Conservation (phyloP, 30 jellyfish, hydroid and myxozoan species). For the Aurelia aurita complex sp. Pacific region DNA sequence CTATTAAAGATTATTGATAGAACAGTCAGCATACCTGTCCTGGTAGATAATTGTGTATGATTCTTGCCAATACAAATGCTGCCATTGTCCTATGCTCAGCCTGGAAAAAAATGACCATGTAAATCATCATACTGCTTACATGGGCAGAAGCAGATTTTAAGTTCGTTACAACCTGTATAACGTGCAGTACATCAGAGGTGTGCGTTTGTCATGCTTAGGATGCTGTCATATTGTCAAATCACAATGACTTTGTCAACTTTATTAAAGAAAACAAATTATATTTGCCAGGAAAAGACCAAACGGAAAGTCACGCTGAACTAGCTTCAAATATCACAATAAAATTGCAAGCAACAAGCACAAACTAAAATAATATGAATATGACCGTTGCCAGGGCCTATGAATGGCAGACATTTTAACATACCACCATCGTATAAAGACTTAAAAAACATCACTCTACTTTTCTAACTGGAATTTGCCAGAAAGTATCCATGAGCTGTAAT, state of each 20-base stretch:
- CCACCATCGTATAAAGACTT: too few relatives aligned
- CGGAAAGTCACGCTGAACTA: background rate
- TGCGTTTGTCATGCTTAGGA: too few relatives aligned
- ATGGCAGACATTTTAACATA: too few relatives aligned
- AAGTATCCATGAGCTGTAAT: too few relatives aligned
- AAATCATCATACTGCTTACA: too few relatives aligned
- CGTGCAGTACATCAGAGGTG: too few relatives aligned
- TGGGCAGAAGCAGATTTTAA: background rate
- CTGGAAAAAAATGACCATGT: slow-evolving; percentile 13
- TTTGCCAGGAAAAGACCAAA: background rate
- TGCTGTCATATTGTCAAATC: too few relatives aligned
- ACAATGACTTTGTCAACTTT: too few relatives aligned
- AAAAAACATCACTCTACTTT: too few relatives aligned
- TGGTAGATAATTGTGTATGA: slow-evolving; percentile 89
- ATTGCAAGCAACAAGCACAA: background rate
- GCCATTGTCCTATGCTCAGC: slow-evolving; percentile 97
- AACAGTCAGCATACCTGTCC: slow-evolving; percentile 77
- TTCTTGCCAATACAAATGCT: slow-evolving; percentile 92
- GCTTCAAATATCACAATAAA: background rate
- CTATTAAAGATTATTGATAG: background rate
- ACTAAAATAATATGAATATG: too few relatives aligned
- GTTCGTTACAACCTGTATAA: background rate
- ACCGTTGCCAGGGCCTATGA: too few relatives aligned
- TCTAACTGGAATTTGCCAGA: too few relatives aligned
- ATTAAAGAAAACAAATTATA: background rate